Evolutionary conservation across 2,888 invertebrate species (phyloP), one percentile per base, ranked within the genome.

Genomic region (Aspidiotus destructor): DNA sequence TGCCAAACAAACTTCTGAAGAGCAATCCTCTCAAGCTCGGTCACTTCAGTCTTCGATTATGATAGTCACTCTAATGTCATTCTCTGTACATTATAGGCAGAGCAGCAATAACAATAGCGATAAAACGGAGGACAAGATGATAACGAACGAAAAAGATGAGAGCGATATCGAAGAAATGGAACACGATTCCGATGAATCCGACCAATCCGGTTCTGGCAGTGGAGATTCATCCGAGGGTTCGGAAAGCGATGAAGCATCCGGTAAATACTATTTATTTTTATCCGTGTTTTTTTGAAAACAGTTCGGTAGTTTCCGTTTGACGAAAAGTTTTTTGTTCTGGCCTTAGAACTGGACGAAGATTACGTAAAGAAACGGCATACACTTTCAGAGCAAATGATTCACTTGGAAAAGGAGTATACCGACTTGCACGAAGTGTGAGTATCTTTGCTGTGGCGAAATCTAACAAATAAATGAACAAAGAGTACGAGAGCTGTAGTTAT

Each of bases 341-440:
- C 16, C 16, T 86, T 86, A 69, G 95, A 95, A 79, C 87, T 95
- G 87, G 94, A 95, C 77, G 93, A 92, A 76, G 88, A 93, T 79
- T 93, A 92, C 74, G 93, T 94, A 76, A 83, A 86, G 70, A 81
- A 92, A 67, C 81, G 92, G 72, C 86, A 83, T 73, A 91, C 92
- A 76, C 89, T 90, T 74, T 82, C 92, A 73, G 89, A 92, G 74
- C 92, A 92, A 76, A 81, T 95, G 77, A 86, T 86, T 10, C 91
- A 94, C 76, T 78, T 96, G 71, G 96, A 96, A 79, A 84, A 86
- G 62, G 94, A 96, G 77, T 97, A 96, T 78, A 81, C 84, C 10
- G 83, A 88, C 41, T 81, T 96, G 0, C 85, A 92, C 65, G 95
- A 96, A 77, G 90, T 93, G 84, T 85, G 40, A 60, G 63, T 64